Base-by-base conservation (phyloP, 2,113 vertebrate species). In the Lucifuga dentata region DNA sequence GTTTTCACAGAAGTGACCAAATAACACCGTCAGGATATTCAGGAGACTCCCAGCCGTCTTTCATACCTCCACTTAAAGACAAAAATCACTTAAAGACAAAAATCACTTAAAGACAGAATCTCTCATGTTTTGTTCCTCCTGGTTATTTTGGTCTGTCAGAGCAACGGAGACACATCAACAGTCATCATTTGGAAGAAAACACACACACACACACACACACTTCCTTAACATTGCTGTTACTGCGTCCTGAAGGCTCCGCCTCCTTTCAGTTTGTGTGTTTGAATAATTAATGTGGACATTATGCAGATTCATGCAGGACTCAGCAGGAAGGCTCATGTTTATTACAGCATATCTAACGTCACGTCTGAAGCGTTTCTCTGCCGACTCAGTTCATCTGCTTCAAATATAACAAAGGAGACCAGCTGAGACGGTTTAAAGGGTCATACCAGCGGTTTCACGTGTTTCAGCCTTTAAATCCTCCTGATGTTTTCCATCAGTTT, bases 101-200 rank as follows among this genome's bases (percentile, higher is more conserved):
- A 6, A 17, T 2, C 16, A 43, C 5, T n/a, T n/a, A n/a, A n/a
- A n/a, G n/a, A 9, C 57, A 29, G 3, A 29, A 29, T 76, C 17
- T 45, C n/a, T 52, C 70, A 70, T 35, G 17, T 76, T 62, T 61
- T 61, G 61, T 62, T 41, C 19, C 20, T 29, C 15, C 19, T 15
- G 13, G 16, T 11, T 5, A 29, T 29, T 29, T 29, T 29, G 26
- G 26, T 7, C 26, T 29, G 26, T 3, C 3, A 29, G 39, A 58
- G n/a, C 2, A 38, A 33, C 7, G 9, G 32, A 52, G 16, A 26
- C 17, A 48, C 46, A 43, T 56, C 51, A 51, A 56, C 56, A 56
- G 46, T 77, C 53, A 52, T 23, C 21, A 12, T 50, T 11, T 19
- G 32, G 29, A 57, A 12, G 44, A 44, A 53, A 64, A 64, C 19